phyloP scores from a whole-genome alignment of 2,888 invertebrate genomes.

The Dolichopus griseipennis region DNA sequence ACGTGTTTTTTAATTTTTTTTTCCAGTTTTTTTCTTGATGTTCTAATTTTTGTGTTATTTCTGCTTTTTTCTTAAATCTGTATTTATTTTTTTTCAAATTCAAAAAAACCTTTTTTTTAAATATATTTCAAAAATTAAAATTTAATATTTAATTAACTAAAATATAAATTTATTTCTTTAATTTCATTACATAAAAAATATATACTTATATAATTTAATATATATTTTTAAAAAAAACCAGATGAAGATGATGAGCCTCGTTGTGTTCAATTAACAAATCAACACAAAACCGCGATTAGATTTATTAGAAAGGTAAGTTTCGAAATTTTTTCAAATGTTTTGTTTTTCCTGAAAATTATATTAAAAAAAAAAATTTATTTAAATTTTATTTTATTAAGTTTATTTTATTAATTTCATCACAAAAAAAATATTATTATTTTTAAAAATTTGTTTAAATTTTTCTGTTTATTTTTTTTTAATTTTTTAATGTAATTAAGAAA shows the following conservation, averaged over 20 bases:
- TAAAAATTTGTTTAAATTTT: not conserved
- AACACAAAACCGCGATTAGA: conserved; percentile 83
- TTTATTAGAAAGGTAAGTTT: conserved; percentile 77
- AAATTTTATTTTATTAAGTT: conserved; percentile 4
- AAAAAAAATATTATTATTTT: too few relatives aligned
- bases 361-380: conserved; percentile 8
- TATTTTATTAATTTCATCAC: not conserved
- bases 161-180: not conserved
- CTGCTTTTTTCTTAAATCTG: too few relatives aligned
- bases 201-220: too few relatives aligned
- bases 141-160: too few relatives aligned
- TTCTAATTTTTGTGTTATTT: too few relatives aligned
- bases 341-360: not conserved
- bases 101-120: too few relatives aligned
- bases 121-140: too few relatives aligned
- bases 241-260: conserved; percentile 76
- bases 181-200: too few relatives aligned
- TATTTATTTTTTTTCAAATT: too few relatives aligned
- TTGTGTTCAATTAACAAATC: conserved; percentile 72
- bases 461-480: not conserved
- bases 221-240: conserved; percentile 29
- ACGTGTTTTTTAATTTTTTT: too few relatives aligned
- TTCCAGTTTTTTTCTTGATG: too few relatives aligned
- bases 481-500: too few relatives aligned
- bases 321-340: not conserved